A percentile compares a stretch with the other conserved stretches of the same genome.
Conservation (phyloP, 2,888 invertebrate species). For the Pachydiplax longipennis region DNA sequence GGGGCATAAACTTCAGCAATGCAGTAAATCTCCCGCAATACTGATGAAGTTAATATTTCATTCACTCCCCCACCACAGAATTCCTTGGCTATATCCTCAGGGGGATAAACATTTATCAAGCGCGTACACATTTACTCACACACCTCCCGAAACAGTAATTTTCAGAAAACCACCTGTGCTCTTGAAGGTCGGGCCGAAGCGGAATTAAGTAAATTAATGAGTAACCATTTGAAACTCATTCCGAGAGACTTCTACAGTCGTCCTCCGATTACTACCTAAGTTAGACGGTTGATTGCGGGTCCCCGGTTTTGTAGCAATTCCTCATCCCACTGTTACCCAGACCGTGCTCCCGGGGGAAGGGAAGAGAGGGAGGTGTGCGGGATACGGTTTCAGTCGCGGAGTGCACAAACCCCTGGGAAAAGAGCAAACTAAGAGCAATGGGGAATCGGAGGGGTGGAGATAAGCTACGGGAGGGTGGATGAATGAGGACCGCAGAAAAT, state of each 20-base stretch:
- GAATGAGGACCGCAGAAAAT: too few species aligned
- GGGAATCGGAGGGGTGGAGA: neutral
- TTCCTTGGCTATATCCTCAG: neutral
- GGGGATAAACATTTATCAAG: neutral
- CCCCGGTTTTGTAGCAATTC: neutral
- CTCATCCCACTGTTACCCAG: neutral
- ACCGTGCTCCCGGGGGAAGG: neutral
- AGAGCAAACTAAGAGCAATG: neutral
- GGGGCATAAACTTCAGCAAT: neutral
- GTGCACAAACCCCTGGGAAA: neutral
- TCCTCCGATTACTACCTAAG: neutral
- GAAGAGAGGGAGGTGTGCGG: neutral
- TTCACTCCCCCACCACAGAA: neutral
- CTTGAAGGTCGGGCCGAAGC: neutral
- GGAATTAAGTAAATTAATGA: slow-evolving; percentile 11
- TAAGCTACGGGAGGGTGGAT: neutral
- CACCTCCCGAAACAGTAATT: neutral
- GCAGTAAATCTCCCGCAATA: neutral
- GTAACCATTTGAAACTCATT: slow-evolving; percentile 13
- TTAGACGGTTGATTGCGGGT: neutral
- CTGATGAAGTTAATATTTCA: neutral
- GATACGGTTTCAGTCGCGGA: neutral
- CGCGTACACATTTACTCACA: neutral
- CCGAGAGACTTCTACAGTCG: neutral
- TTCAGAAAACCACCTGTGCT: slow-evolving; percentile 18